Conservation (phyloP, 2,888 invertebrate species). For the Hirtodrosophila histrioides region DNA sequence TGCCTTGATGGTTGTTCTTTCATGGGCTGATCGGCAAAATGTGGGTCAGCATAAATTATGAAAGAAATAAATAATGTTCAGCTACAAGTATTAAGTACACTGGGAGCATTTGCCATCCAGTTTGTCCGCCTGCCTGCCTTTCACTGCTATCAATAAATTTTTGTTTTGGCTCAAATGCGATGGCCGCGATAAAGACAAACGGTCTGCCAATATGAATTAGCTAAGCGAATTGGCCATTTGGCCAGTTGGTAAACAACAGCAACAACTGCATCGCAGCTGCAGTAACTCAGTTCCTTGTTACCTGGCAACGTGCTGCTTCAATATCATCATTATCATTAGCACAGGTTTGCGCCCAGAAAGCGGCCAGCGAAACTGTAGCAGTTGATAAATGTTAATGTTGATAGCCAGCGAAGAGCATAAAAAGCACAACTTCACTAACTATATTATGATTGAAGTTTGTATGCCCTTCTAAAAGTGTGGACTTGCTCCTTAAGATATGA, state of each 20-base stretch:
- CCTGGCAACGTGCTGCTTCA: slow-evolving; percentile 54
- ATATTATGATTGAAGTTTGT: slow-evolving; percentile 21
- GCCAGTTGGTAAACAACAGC: slow-evolving; percentile 67
- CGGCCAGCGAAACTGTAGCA: slow-evolving; percentile 67
- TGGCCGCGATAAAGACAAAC: slow-evolving; percentile 76
- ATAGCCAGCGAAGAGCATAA: slow-evolving; percentile 63
- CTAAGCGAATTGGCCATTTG: slow-evolving; percentile 77
- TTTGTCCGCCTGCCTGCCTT: slow-evolving; percentile 60
- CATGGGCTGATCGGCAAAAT: slow-evolving; percentile 55
- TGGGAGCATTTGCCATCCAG: slow-evolving; percentile 36
- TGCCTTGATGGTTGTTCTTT: slow-evolving; percentile 29
- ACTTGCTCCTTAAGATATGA: too few relatives aligned
- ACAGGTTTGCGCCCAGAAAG: slow-evolving; percentile 65
- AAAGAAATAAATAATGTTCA: slow-evolving; percentile 74
- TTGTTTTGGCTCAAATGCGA: slow-evolving; percentile 49
- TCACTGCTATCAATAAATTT: slow-evolving; percentile 79
- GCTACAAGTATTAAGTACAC: slow-evolving; percentile 49
- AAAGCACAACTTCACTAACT: slow-evolving; percentile 20
- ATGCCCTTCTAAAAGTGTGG: slow-evolving; percentile 27
- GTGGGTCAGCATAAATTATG: slow-evolving; percentile 77
- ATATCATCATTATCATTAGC: slow-evolving; percentile 78
- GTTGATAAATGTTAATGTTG: slow-evolving; percentile 79
- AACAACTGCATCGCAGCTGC: slow-evolving; percentile 1
- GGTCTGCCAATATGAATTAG: slow-evolving; percentile 77
- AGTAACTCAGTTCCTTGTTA: slow-evolving; percentile 1